phyloP scores from a whole-genome alignment of 2,113 vertebrate genomes.

The Gopherus flavomarginatus region DNA sequence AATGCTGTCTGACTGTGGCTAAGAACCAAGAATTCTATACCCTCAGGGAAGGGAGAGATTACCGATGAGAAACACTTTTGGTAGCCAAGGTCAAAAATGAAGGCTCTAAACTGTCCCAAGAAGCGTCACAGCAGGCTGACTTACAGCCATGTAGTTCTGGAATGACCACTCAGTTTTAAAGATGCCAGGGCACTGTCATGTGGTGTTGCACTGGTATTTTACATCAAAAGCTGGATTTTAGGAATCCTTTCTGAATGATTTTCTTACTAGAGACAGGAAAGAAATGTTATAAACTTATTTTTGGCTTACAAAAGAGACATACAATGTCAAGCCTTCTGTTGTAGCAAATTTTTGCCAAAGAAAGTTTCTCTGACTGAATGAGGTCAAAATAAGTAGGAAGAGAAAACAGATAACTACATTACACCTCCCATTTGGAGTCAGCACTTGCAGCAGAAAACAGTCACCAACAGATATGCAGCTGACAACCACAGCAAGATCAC shows the following conservation, averaged over 20 bases:
- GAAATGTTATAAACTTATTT: neutral
- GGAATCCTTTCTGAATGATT: neutral
- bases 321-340: neutral
- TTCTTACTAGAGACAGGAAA: neutral
- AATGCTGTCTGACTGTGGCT: conserved; percentile 23
- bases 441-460: neutral
- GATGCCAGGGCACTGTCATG: neutral
- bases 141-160: neutral
- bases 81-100: neutral
- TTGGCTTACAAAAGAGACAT: neutral
- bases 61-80: neutral
- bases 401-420: neutral
- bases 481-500: neutral
- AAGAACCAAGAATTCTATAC: neutral
- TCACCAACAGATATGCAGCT: neutral
- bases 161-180: neutral
- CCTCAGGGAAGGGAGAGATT: neutral
- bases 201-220: neutral
- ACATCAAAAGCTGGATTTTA: neutral
- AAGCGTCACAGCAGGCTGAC: neutral
- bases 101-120: neutral
- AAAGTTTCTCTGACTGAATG: neutral
- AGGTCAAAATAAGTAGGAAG: neutral
- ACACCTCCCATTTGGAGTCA: neutral
- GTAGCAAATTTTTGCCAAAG: neutral